Evolutionary conservation across 2,888 invertebrate genomes (phyloP), one percentile per base, ranked within the genome.

Genomic region (Lydus trimaculatus): DNA sequence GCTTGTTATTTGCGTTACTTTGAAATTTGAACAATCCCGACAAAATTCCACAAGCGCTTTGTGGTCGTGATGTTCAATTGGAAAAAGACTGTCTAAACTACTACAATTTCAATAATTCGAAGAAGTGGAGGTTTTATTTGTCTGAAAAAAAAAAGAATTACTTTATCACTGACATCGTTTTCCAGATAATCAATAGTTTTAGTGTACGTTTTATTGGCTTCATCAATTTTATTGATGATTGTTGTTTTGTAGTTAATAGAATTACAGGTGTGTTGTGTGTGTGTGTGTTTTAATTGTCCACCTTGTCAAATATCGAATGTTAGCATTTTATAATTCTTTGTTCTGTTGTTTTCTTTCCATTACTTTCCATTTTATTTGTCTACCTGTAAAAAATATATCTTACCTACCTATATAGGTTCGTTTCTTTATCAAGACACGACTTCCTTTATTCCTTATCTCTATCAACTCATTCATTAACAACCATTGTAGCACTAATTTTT

Each of bases 401-500:
- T 43, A 52, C 25, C 25, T 23, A 52, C 6, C 23, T 52, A 23
- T 52, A 23, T 52, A 25, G 0, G 48, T 43, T 9, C 20, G 8
- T 48, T 48, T 48, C 0, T 48, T 48, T 52, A 52, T 52, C 52
- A 52, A 13, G 23, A 52, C 52, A 25, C 52, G 23, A 52, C 52
- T 52, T 52, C 52, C 52, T 52, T 25, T 52, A 23, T 23, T 11
- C 52, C 66, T 69, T 69, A 65, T 65, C 65, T 66, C 61, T 66
- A 65, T 60, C 63, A 63, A 63, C 56, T 63, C 69, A 69, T 65
- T 69, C 63, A 69, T 69, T 69, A 69, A 66, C 63, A 64, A 63
- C 63, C 66, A 65, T 69, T 69, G 69, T 66, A 66, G 69, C 66
- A 69, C 69, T 69, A 69, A 69, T 69, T 69, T 52, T 69, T 69